Evolutionary conservation across 2,113 vertebrate genomes (phyloP).

Genomic region (Apaloderma vittatum): DNA sequence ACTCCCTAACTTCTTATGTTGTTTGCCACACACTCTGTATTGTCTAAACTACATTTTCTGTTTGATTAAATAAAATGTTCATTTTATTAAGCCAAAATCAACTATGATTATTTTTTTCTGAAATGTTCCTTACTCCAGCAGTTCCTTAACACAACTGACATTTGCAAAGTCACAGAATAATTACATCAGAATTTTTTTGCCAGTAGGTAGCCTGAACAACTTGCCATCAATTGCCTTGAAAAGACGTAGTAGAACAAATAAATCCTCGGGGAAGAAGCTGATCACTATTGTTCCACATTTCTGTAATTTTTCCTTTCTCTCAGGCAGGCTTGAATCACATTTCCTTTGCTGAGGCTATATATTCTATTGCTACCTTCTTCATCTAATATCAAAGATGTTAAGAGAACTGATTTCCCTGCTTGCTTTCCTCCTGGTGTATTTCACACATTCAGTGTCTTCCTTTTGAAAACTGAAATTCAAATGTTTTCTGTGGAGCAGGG

Average conservation of each 20-base stretch:
- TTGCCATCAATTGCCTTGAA: neutral
- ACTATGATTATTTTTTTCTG: neutral
- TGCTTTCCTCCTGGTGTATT: neutral
- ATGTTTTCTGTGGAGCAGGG: neutral
- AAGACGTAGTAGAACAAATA: neutral
- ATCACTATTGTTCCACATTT: neutral
- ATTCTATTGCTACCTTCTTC: neutral
- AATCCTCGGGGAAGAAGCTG: neutral
- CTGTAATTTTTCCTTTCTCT: neutral
- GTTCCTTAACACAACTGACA: neutral
- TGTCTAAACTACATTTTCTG: neutral
- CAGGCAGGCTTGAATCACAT: neutral
- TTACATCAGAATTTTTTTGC: neutral
- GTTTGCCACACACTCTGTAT: neutral
- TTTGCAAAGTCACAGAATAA: constrained; percentile 20
- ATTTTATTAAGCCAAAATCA: neutral
- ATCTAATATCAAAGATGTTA: neutral
- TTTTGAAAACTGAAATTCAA: neutral
- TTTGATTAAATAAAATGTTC: neutral
- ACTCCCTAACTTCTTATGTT: neutral
- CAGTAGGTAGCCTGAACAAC: neutral
- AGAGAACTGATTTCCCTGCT: neutral
- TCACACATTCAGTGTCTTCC: neutral
- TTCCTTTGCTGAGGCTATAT: neutral
- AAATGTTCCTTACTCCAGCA: neutral